phyloP scores from a whole-genome alignment of 2,797 vertebrate species.

The Monodelphis domestica region DNA sequence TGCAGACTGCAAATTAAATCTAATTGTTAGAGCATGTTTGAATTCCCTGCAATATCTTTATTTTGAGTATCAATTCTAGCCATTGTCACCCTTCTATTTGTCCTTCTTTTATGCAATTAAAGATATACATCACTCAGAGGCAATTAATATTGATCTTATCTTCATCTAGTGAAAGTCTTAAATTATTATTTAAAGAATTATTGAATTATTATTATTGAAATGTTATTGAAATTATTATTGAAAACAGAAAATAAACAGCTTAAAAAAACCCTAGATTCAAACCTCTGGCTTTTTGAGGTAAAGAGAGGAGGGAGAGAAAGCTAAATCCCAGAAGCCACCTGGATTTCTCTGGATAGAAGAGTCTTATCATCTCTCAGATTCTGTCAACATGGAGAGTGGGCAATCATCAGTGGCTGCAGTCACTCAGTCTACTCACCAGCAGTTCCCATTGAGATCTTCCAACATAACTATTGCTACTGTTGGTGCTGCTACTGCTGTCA shows the following conservation, averaged over 20 bases:
- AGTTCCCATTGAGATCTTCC: neutral
- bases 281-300: neutral
- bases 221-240: no score
- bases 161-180: neutral
- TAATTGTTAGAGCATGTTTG: neutral
- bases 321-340: neutral
- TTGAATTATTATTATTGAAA: no score
- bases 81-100: neutral
- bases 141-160: neutral
- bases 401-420: neutral
- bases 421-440: neutral
- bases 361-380: neutral
- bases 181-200: no score
- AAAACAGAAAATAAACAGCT: neutral
- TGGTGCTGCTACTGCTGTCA: neutral
- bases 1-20: neutral
- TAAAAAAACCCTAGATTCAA: neutral
- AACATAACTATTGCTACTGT: neutral
- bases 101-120: neutral
- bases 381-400: neutral
- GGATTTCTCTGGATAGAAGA: neutral
- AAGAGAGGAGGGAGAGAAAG: neutral
- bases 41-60: neutral
- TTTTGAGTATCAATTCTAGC: neutral
- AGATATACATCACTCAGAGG: neutral